phyloP scores from a whole-genome alignment of 2,113 vertebrate species.

The Sakesphorus luctuosus region DNA sequence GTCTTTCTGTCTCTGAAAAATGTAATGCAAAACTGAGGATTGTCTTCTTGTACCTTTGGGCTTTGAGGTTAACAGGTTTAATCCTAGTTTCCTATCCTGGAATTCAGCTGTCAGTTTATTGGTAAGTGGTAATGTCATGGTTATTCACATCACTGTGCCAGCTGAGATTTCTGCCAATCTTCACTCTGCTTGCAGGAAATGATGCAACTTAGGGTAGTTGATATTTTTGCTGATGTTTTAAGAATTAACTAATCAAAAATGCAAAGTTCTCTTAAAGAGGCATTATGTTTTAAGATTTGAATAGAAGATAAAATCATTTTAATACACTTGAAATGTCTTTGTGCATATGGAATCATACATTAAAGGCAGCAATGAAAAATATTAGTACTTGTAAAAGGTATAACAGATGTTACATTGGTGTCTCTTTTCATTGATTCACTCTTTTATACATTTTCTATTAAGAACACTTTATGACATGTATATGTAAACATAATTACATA shows the following conservation, averaged over 20 bases:
- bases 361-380: not conserved
- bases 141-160: slow-evolving; percentile 38
- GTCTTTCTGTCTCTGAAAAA: not conserved
- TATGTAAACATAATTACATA: slow-evolving; percentile 18
- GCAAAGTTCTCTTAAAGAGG: not conserved
- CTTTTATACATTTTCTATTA: not conserved
- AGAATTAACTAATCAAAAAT: slow-evolving; percentile 5
- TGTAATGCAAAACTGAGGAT: not conserved
- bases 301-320: slow-evolving; percentile 10
- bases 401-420: not conserved
- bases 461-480: not conserved
- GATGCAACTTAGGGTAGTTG: not conserved
- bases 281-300: not conserved
- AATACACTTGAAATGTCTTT: not conserved
- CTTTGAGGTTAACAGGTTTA: slow-evolving; percentile 26
- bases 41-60: not conserved
- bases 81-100: slow-evolving; percentile 17
- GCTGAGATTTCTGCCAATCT: slow-evolving; percentile 25
- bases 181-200: not conserved
- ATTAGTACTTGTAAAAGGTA: not conserved
- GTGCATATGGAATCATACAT: not conserved
- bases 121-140: not conserved
- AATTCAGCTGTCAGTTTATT: slow-evolving; percentile 33
- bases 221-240: slow-evolving; percentile 1
- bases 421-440: slow-evolving; percentile 8